Evolutionary conservation across 2,797 vertebrate genomes (phyloP), one percentile per base, ranked within the genome.

Genomic region (Sebastes oblongus): DNA sequence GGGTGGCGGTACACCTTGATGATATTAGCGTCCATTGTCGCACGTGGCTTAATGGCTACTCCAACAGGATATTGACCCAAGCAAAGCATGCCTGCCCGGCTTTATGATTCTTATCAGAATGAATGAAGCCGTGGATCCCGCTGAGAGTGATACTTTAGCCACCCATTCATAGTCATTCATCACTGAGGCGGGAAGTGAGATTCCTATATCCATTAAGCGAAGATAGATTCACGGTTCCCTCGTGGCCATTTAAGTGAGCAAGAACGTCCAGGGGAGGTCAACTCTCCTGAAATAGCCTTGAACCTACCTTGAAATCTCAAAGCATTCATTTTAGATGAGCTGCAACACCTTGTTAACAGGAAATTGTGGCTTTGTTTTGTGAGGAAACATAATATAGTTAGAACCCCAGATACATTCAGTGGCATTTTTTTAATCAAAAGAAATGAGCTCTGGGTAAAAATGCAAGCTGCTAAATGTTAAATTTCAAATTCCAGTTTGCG

Each of bases 31-130:
- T 75, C 89, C 90, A 92, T 93, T 93, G 94, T 94, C 89, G 76
- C 80, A 84, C 59, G 71, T 69, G 77, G 78, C 81, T 91, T 95
- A 94, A 94, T 94, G 87, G 93, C 86, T 87, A 80, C 86, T 88
- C 61, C 36, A 92, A 93, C 91, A 92, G 93, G 91, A 94, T 94
- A 94, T 94, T 93, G 94, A 94, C 93, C 89, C 86, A 93, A 91
- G 93, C 86, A 84, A 86, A 89, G 89, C 90, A 79, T 66, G 91
- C 87, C 90, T 87, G 75, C 83, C 80, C 64, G 59, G 77, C 86
- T 94, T 93, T 93, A 93, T 91, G 91, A 92, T 91, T 94, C 92
- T 92, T 95, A 93, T 94, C 94, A 89, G 89, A 92, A 91, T 81
- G 91, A 90, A 93, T 87, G 87, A 92, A 91, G 87, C 85, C 12